A percentile compares a stretch with the other conserved stretches of the same genome.
These are phyloP conservation scores for Zoanthus gigantus DNA, from an alignment of 92 coral and sea anemone species.

Conservation along the genomic window DNA sequence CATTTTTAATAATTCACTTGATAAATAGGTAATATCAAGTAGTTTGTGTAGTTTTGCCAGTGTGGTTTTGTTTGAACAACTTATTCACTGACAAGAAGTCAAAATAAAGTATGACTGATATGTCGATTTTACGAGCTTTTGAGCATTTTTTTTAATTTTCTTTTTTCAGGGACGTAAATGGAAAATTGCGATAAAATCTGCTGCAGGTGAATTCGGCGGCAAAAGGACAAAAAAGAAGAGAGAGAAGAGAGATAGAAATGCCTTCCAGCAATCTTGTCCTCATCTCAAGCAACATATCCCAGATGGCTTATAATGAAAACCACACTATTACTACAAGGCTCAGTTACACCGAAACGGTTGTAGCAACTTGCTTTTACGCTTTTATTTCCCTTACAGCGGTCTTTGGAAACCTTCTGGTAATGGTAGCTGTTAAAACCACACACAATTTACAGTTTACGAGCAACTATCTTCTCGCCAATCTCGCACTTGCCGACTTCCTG, in stretches of 20 bases:
- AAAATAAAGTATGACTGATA: neutral
- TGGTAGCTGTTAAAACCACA: slow-evolving; percentile 64
- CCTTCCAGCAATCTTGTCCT: neutral
- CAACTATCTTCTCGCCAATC: slow-evolving; percentile 72
- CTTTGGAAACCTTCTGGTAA: slow-evolving; percentile 71
- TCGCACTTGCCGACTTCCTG: slow-evolving; percentile 78
- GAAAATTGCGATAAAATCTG: neutral
- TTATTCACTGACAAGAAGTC: neutral
- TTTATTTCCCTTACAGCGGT: slow-evolving; percentile 63
- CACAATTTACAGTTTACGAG: slow-evolving; percentile 67
- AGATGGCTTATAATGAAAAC: neutral
- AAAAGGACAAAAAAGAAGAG: neutral
- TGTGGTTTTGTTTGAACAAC: neutral
- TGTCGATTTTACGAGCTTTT: neutral
- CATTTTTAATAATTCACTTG: no score
- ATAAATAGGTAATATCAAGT: neutral
- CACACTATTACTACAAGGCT: neutral
- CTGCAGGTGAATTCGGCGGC: neutral
- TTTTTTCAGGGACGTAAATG: neutral
- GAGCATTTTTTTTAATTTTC: neutral
- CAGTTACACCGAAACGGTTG: slow-evolving; percentile 25
- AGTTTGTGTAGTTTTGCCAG: neutral
- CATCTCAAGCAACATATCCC: neutral
- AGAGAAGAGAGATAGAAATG: neutral
- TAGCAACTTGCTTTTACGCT: slow-evolving; percentile 48